These are phyloP conservation scores for Pocillopora grandis DNA, from an alignment of 92 coral and sea anemone genomes.

Conservation along the genomic window DNA sequence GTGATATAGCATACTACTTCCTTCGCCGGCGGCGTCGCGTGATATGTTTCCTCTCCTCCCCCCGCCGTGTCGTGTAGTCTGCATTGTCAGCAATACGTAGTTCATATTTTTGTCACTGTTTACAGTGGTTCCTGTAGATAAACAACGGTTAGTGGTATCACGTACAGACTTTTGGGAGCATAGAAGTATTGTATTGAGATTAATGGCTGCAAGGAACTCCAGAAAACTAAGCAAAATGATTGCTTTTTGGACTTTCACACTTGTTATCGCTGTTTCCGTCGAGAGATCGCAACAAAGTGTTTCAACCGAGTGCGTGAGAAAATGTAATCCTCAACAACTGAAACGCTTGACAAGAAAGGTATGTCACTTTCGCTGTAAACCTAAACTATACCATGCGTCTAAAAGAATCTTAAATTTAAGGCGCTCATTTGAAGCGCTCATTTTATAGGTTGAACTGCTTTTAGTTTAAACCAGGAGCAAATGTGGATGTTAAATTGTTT, in stretches of 20 bases:
- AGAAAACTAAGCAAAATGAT: background rate
- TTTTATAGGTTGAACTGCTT: no score
- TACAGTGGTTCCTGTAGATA: background rate
- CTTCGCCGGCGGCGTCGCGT: no score
- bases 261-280: background rate
- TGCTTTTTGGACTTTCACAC: background rate
- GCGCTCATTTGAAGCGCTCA: no score
- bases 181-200: background rate
- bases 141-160: background rate
- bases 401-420: no score
- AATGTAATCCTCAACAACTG: background rate
- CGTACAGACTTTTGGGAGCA: background rate
- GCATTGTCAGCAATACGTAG: no score
- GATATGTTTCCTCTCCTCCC: no score
- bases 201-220: background rate
- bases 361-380: background rate
- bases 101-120: no score
- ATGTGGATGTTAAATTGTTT: no score
- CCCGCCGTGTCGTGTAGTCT: no score
- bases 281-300: background rate
- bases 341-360: background rate
- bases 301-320: background rate
- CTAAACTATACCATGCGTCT: no score
- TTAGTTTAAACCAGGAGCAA: no score
- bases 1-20: no score